phyloP scores from a whole-genome alignment of 2,888 invertebrate genomes.

The Ornithoptera priamus region DNA sequence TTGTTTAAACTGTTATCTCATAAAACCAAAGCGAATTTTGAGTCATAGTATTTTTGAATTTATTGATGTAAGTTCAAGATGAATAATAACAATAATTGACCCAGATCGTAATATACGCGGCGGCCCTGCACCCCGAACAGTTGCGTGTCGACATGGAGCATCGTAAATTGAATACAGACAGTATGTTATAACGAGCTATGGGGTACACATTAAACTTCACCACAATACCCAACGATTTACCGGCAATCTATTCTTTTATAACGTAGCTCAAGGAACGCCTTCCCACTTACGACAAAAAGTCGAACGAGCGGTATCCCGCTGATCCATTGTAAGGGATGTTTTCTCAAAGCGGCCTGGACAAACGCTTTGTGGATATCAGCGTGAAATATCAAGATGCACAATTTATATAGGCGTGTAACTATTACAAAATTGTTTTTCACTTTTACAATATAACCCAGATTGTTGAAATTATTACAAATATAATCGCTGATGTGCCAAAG shows the following conservation, averaged over 20 bases:
- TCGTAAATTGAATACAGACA: slow-evolving; percentile 70
- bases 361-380: slow-evolving; percentile 68
- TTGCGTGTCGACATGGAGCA: slow-evolving; percentile 68
- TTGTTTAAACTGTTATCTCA: too few species aligned
- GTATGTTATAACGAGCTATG: slow-evolving; percentile 57
- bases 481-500: slow-evolving; percentile 69
- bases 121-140: slow-evolving; percentile 56
- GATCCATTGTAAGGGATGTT: slow-evolving; percentile 64
- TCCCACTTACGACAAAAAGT: slow-evolving; percentile 76
- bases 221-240: slow-evolving; percentile 76
- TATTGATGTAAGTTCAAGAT: slow-evolving; percentile 28
- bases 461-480: slow-evolving; percentile 63
- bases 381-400: slow-evolving; percentile 72
- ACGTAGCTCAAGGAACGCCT: slow-evolving; percentile 69
- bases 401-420: slow-evolving; percentile 63
- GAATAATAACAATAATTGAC: slow-evolving; percentile 61
- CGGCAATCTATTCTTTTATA: slow-evolving; percentile 78
- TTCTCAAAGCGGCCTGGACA: slow-evolving; percentile 70
- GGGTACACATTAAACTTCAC: slow-evolving; percentile 69
- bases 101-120: slow-evolving; percentile 64
- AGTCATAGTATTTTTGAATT: neutral
- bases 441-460: slow-evolving; percentile 56
- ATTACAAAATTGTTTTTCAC: slow-evolving; percentile 73
- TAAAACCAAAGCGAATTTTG: too few species aligned
- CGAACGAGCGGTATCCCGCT: slow-evolving; percentile 72